Base-by-base conservation (phyloP, 2,888 invertebrate genomes). In the Laspeyria flexula region DNA sequence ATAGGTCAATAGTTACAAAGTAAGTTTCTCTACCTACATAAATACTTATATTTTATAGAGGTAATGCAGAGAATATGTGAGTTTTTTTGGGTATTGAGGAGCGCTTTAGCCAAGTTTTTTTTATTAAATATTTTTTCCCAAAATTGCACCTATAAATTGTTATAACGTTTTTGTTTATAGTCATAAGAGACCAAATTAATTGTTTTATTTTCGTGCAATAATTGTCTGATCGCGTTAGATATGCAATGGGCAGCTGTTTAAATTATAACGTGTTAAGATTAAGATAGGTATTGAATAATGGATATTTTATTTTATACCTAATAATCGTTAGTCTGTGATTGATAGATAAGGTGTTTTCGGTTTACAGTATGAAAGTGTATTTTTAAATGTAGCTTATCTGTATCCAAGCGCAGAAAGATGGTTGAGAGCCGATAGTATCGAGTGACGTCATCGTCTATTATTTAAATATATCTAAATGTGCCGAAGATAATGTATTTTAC, bases 371-470 rank as follows among this genome's bases (percentile, higher is more conserved):
- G 23, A 30, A 12, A n/a, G 31, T n/a, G 31, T 37, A 18, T 25
- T 15, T 13, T 34, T 43, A 34, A 39, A 25, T 35, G 4, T 44
- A 37, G 18, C 42, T 55, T 59, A 64, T 56, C 56, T 37, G 67
- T 67, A 51, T 57, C 60, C 38, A 65, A 47, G 49, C 47, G 34
- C 46, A 35, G 15, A 44, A 42, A 42, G 27, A 56, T 54, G 12
- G 3, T 37, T 43, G 23, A 13, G 11, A 3, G 13, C 25, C 31
- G 42, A 60, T 66, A 50, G 53, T 6, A 33, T 42, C 30, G 35
- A n/a, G 25, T 62, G 45, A 60, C 38, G 50, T 54, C 55, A 58
- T 21, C 10, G 1, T 34, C 4, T 34, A 18, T 34, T 34, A 7
- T 31, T 13, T 12, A 6, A 13, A 13, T 13, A n/a, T n/a, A n/a